A percentile compares a stretch with the other conserved stretches of the same genome.
Conservation (phyloP, 2,888 invertebrate species). For the Hirtodrosophila cameraria region DNA sequence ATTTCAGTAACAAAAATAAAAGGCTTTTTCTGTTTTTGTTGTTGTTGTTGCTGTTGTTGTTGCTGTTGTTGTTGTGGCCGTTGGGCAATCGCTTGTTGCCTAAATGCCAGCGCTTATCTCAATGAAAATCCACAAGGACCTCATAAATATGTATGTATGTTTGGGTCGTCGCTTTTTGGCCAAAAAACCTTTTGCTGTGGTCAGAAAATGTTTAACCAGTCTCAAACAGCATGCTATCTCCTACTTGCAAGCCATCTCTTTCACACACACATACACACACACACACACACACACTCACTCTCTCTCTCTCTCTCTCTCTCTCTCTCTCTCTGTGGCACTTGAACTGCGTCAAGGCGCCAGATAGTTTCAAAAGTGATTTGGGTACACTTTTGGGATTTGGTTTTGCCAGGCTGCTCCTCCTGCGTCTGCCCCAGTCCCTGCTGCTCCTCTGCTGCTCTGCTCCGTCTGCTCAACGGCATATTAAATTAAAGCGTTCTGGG, state of each 20-base stretch:
- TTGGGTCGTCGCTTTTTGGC: slow-evolving; percentile 47
- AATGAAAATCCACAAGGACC: slow-evolving; percentile 76
- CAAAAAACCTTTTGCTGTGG: slow-evolving; percentile 65
- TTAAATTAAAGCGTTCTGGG: slow-evolving; percentile 74
- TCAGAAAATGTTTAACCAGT: slow-evolving; percentile 62
- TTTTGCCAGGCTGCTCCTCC: slow-evolving; percentile 29
- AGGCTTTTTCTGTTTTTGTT: slow-evolving; percentile 24
- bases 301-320: slow-evolving; percentile 6
- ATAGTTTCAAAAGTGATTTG: slow-evolving; percentile 81
- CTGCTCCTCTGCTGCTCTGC: too few species aligned
- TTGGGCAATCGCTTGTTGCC: slow-evolving; percentile 58
- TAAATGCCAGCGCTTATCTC: slow-evolving; percentile 75
- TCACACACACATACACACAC: slow-evolving; percentile 3
- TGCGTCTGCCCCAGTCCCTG: too few species aligned
- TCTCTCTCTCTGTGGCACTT: slow-evolving; percentile 25
- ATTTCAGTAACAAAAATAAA: slow-evolving; percentile 22
- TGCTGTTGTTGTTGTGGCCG: slow-evolving; percentile 12
- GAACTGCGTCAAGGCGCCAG: slow-evolving; percentile 68
- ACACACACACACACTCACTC: neutral
- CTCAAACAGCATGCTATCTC: slow-evolving; percentile 19
- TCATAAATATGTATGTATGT: slow-evolving; percentile 72
- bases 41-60: slow-evolving; percentile 6
- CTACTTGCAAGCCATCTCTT: neutral
- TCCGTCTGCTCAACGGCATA: slow-evolving; percentile 71
- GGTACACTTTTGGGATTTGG: slow-evolving; percentile 77